A percentile compares a stretch with the other conserved stretches of the same genome.
Conservation (phyloP, 2,113 vertebrate species). For the Leucosticte australis region DNA sequence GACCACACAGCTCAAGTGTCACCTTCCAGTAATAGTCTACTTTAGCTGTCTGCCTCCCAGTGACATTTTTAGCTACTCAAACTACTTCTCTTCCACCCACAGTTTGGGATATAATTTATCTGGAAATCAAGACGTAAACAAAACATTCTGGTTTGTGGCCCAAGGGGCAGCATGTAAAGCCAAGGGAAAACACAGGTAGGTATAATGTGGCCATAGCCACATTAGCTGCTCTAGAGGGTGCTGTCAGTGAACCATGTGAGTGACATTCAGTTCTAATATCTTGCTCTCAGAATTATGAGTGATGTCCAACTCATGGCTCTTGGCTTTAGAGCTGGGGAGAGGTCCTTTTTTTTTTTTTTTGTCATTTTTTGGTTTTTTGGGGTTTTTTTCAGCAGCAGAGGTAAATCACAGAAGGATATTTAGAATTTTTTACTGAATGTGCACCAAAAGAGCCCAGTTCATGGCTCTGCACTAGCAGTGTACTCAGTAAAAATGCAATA, state of each 20-base stretch:
- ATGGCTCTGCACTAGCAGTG: neutral
- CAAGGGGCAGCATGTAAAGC: neutral
- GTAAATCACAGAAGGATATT: neutral
- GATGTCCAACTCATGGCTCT: neutral
- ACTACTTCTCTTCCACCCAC: neutral
- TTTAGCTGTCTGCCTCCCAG: neutral
- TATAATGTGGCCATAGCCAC: neutral
- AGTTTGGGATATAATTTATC: neutral
- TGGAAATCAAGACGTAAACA: neutral
- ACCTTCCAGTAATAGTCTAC: neutral
- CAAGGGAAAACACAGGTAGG: neutral
- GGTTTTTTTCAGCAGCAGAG: neutral
- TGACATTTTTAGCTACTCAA: neutral
- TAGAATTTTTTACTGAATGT: neutral
- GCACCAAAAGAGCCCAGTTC: neutral
- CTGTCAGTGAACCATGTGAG: neutral
- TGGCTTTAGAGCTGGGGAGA: neutral
- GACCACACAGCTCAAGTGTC: neutral
- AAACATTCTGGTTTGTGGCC: neutral
- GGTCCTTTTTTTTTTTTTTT: neutral
- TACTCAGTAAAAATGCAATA: neutral
- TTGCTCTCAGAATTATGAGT: neutral
- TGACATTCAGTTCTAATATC: neutral
- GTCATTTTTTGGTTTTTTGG: neutral
- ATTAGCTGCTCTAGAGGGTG: neutral